A percentile compares a stretch with the other conserved stretches of the same genome.
Conservation (phyloP, 2,113 vertebrate genomes). For the Takifugu flavidus region DNA sequence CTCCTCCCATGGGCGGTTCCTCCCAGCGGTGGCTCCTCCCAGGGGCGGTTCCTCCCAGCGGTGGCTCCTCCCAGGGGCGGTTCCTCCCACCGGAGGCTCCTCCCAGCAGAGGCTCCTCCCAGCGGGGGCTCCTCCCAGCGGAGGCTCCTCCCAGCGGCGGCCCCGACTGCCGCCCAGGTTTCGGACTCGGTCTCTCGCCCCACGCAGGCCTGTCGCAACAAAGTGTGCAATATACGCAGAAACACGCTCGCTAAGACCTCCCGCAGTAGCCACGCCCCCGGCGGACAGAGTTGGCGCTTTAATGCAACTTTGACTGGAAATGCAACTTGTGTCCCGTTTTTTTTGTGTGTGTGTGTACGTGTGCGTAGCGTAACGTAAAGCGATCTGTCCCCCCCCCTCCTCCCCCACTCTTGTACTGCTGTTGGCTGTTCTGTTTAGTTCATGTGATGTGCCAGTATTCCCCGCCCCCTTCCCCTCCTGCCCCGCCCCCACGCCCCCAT, state of each 20-base stretch:
- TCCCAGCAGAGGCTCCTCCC: no score
- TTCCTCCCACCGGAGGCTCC: no score
- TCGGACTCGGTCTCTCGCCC: constrained; percentile 29
- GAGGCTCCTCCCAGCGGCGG: no score
- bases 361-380: constrained; percentile 79
- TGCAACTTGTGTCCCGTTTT: constrained; percentile 82
- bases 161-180: background rate
- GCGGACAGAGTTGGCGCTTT: background rate
- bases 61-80: no score
- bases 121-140: no score
- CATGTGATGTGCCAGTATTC: constrained; percentile 79
- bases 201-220: constrained; percentile 49
- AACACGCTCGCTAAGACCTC: constrained; percentile 62
- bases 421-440: constrained; percentile 83
- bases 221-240: constrained; percentile 72
- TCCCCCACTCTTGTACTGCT: constrained; percentile 74
- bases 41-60: no score
- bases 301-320: constrained; percentile 76
- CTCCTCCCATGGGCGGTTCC: no score
- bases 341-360: constrained; percentile 81
- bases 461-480: constrained; percentile 6
- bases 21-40: no score
- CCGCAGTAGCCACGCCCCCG: constrained; percentile 2
- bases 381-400: constrained; percentile 66
- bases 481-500: constrained; percentile 48